Conservation (phyloP, 2,888 invertebrate species). For the Chaetogeoica ovagalla region DNA sequence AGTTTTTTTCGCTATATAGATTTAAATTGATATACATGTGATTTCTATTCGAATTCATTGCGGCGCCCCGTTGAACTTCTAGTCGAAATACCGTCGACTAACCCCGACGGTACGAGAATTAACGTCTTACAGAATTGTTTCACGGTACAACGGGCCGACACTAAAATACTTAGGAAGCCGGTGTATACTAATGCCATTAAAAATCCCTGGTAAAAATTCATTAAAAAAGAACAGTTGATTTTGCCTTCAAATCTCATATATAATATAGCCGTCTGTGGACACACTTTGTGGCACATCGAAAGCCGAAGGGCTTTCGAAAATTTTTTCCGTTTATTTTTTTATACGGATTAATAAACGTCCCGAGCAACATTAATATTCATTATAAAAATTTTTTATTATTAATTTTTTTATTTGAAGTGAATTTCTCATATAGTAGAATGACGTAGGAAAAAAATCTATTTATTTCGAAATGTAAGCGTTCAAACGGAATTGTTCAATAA, state of each 20-base stretch:
- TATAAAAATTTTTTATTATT: too few relatives aligned
- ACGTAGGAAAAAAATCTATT: too few relatives aligned
- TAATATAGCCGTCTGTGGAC: neutral
- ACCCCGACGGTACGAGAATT: neutral
- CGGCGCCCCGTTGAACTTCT: neutral
- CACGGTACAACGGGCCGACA: neutral
- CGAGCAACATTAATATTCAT: too few relatives aligned
- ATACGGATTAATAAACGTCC: too few relatives aligned
- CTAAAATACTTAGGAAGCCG: neutral
- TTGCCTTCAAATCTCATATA: neutral
- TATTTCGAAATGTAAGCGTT: too few relatives aligned
- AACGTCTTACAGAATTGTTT: conserved; percentile 4
- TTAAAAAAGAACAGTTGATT: conserved; percentile 21
- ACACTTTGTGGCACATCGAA: too few relatives aligned
- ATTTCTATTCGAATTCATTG: neutral
- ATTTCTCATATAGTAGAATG: too few relatives aligned
- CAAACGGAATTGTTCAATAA: too few relatives aligned
- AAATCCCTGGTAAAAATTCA: conserved; percentile 12
- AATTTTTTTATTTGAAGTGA: too few relatives aligned
- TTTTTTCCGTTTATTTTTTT: too few relatives aligned
- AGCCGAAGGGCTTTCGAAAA: too few relatives aligned
- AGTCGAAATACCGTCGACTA: neutral
- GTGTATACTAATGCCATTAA: neutral
- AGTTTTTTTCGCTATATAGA: neutral
- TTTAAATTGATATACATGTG: neutral